phyloP scores from a whole-genome alignment of 2,113 vertebrate species.

The Mormoops blainvillei region DNA sequence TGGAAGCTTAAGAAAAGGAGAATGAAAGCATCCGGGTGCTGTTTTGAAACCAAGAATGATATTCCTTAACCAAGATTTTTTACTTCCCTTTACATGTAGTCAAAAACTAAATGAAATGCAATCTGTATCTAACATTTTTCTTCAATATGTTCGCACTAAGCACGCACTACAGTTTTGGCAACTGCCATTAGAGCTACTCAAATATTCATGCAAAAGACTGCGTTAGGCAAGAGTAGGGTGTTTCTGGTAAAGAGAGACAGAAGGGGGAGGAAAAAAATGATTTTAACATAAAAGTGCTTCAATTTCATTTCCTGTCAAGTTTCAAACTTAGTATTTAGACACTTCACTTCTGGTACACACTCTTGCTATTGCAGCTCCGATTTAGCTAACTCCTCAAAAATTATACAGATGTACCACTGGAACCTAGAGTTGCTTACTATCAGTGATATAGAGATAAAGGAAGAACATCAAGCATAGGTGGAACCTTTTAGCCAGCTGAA shows the following conservation, averaged over 20 bases:
- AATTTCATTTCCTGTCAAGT: conserved; percentile 21
- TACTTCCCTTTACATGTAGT: not conserved
- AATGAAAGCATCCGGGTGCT: not conserved
- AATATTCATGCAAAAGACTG: not conserved
- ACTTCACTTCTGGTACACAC: not conserved
- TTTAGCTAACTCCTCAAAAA: not conserved
- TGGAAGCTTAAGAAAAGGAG: not conserved
- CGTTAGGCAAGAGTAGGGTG: not conserved
- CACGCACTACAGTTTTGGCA: not conserved
- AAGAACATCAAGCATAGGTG: not conserved
- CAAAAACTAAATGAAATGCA: conserved; percentile 19
- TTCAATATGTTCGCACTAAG: conserved; percentile 8
- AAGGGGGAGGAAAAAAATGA: not conserved
- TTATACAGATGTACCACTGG: not conserved
- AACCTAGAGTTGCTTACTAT: not conserved
- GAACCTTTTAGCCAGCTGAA: not conserved
- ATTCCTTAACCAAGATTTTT: not conserved
- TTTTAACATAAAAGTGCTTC: conserved; percentile 1
- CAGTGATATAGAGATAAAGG: not conserved
- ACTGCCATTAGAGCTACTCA: not conserved
- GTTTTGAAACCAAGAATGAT: not conserved
- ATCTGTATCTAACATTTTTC: conserved; percentile 22
- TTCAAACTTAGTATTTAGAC: not conserved
- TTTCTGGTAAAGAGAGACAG: not conserved
- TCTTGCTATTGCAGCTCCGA: not conserved